These are phyloP conservation scores for Neodontobutis hainanensis DNA, from an alignment of 2,113 vertebrate genomes.

Conservation along the genomic window DNA sequence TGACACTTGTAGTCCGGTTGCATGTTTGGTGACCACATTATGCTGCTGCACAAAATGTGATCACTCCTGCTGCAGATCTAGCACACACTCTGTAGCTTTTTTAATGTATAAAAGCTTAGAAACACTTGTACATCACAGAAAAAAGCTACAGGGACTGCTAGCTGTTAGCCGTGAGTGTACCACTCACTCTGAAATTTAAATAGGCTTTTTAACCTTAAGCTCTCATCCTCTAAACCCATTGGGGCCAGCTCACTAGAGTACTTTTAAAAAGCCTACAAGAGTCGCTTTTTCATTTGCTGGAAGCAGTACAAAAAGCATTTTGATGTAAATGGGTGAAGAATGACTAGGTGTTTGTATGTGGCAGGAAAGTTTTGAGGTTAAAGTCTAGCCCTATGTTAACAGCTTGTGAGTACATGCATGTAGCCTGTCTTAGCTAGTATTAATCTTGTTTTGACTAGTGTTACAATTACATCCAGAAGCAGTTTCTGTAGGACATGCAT, in stretches of 20 bases:
- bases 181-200: slow-evolving; percentile 79
- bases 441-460: slow-evolving; percentile 44
- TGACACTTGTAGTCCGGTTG: slow-evolving; percentile 49
- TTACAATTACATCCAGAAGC: slow-evolving; percentile 18
- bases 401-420: slow-evolving; percentile 48
- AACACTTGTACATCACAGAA: slow-evolving; percentile 68
- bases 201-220: slow-evolving; percentile 80
- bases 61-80: slow-evolving; percentile 24
- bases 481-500: slow-evolving; percentile 14
- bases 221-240: slow-evolving; percentile 71
- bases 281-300: slow-evolving; percentile 75
- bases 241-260: slow-evolving; percentile 73
- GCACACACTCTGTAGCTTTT: slow-evolving; percentile 24
- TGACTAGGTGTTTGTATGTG: slow-evolving; percentile 18
- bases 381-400: slow-evolving; percentile 25
- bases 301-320: slow-evolving; percentile 62
- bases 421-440: slow-evolving; percentile 30
- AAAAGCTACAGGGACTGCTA: slow-evolving; percentile 66
- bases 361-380: slow-evolving; percentile 8
- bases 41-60: slow-evolving; percentile 37
- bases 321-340: slow-evolving; percentile 52
- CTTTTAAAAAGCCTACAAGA: slow-evolving; percentile 76
- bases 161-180: slow-evolving; percentile 68
- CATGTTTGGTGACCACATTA: slow-evolving; percentile 41
- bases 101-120: slow-evolving; percentile 58